Percentiles rank a stretch among this genome's conserved stretches.
Evolutionary conservation across 2,888 invertebrate genomes (phyloP).

Genomic region (Plebejus anna): DNA sequence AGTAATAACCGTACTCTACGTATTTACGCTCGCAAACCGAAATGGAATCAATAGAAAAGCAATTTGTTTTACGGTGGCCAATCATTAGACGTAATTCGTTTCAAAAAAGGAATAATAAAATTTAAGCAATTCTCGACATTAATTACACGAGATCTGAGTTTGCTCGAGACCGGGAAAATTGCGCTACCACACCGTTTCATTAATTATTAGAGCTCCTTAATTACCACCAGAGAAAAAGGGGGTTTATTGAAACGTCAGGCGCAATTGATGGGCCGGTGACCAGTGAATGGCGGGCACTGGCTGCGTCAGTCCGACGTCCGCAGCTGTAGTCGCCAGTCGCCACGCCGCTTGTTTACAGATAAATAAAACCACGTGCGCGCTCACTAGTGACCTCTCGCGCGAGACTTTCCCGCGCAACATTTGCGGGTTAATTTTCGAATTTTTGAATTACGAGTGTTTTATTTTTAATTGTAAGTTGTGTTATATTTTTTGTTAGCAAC

Average conservation of each 20-base stretch:
- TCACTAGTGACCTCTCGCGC: slow-evolving; percentile 51
- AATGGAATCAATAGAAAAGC: slow-evolving; percentile 12
- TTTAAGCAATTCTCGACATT: slow-evolving; percentile 22
- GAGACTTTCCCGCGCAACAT: slow-evolving; percentile 32
- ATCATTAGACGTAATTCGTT: slow-evolving; percentile 18
- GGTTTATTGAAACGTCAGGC: slow-evolving; percentile 74
- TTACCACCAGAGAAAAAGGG: slow-evolving; percentile 67
- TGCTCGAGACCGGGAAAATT: slow-evolving; percentile 28
- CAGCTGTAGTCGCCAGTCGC: slow-evolving; percentile 61
- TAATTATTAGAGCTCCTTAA: slow-evolving; percentile 66
- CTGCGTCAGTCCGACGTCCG: slow-evolving; percentile 71
- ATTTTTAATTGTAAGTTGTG: not conserved
- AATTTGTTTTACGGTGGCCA: not conserved
- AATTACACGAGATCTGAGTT: slow-evolving; percentile 27
- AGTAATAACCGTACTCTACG: not conserved
- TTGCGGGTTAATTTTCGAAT: not conserved
- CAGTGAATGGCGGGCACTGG: slow-evolving; percentile 63
- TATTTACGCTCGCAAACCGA: not conserved
- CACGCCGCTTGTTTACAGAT: slow-evolving; percentile 66
- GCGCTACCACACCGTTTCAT: slow-evolving; percentile 44
- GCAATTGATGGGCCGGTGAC: slow-evolving; percentile 76
- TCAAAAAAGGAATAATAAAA: slow-evolving; percentile 22
- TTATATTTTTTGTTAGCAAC: not conserved
- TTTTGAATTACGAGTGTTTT: slow-evolving; percentile 8
- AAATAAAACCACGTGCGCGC: slow-evolving; percentile 55